Evolutionary conservation across 2,888 invertebrate genomes (phyloP), one percentile per base, ranked within the genome.

Genomic region (Tribolium freemani): DNA sequence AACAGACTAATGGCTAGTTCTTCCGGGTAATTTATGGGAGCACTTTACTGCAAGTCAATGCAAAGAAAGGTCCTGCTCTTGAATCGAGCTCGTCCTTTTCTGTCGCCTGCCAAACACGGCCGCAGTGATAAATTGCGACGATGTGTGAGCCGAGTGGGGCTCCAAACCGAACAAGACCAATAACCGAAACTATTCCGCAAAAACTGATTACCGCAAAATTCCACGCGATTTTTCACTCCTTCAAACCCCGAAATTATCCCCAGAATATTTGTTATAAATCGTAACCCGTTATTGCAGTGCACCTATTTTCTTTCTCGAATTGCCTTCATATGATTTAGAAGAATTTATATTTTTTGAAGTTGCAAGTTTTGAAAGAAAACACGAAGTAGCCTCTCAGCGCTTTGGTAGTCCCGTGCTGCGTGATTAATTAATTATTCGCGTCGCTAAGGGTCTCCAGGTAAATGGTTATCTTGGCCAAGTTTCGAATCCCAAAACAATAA

Each of bases 1-100:
- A 83, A 84, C 83, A 83, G 83, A 84, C 85, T 84, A 84, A 85
- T 86, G 85, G 85, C 84, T 83, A 84, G 84, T 84, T 84, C 84
- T 84, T 83, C 80, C 81, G 81, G 82, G 82, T 84, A 85, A 86
- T 86, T 84, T 86, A 86, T 85, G 81, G 83, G 77, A 76, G 83
- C 83, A 83, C 84, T 83, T 84, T 84, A 81, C 83, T 82, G 81
- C 81, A 81, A 83, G 82, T 84, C 83, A 84, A 84, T 84, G 84
- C 79, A 82, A 83, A 82, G 83, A 84, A 85, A 82, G 82, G 81
- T 81, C 82, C 80, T 73, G 69, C 67, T 75, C 73, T 74, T 77
- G 77, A 77, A 79, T 77, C 71, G 76, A 77, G 77, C 74, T 79
- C 82, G 80, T 83, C 83, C 81, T 82, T 83, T 83, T 83, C 80